Base-by-base conservation (phyloP, 2,797 vertebrate genomes). In the Melanotaenia boesemani region DNA sequence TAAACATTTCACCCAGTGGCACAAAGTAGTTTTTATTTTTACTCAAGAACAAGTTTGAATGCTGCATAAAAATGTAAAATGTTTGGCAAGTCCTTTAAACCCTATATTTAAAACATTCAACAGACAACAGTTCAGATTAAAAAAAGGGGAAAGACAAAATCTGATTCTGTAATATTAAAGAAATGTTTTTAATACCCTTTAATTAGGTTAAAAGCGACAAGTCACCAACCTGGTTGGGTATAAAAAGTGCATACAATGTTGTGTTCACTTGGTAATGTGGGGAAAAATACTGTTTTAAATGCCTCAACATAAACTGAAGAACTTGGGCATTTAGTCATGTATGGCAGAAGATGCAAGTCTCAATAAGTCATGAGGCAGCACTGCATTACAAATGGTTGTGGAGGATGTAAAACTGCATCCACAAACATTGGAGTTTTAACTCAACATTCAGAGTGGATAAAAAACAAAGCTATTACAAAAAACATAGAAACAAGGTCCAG, bases 1-100 rank as follows among this genome's bases (percentile, higher is more conserved):
- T 86, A 93, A 94, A 91, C 93, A 94, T 76, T 91, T 92, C 32
- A 77, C 82, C 90, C 92, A 91, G 94, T 88, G 90, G 94, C 93
- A 95, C 95, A 95, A 95, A 57, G 24, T 26, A 1, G 0, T 18
- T 91, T 36, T 11, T 0, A 15, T 18, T 6, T 32, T 11, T 18
- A 11, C 13, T 34, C 4, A 50, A 56, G 56, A 28, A 56, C 15
- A 30, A 57, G 55, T 15, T 5, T 6, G 24, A 32, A 57, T 32
- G 55, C 6, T 57, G 55, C 18, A 26, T 30, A 61, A 52, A 52
- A 30, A 18, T 28, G 26, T 16, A 6, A 57, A 16, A 32, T 55
- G 52, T 26, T 55, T 9, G 32, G 32, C 22, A 15, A 52, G 3
- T 52, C 10, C 6, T 37, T 60, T 26, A 26, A 20, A 30, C 20